Conservation (phyloP, 2,888 invertebrate species). For the Sthenelais limicola region DNA sequence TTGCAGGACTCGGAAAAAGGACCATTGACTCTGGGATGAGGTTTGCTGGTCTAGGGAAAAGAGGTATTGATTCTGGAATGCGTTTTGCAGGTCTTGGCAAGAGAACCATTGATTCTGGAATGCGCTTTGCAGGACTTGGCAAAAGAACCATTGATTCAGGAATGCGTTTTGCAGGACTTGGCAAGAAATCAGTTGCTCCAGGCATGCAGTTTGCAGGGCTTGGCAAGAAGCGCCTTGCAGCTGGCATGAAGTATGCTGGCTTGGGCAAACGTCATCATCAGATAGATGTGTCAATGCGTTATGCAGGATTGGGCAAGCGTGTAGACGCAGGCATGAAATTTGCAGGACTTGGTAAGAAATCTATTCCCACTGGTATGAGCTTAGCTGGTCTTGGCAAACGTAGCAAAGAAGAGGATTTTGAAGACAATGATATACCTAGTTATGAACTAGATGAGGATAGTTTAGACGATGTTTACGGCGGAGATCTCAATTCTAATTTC, state of each 20-base stretch:
- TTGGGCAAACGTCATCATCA: constrained; percentile 32
- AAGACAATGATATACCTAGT: constrained; percentile 1
- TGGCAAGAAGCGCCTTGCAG: constrained; percentile 20
- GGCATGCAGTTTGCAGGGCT: constrained; percentile 34
- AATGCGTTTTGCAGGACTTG: constrained; percentile 38
- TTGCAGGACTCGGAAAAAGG: constrained; percentile 37
- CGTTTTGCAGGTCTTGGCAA: constrained; percentile 21
- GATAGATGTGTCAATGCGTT: constrained; percentile 16
- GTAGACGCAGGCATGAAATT: constrained; percentile 4
- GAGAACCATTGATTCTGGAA: constrained; percentile 15
- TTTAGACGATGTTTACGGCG: background rate
- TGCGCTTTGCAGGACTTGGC: constrained; percentile 37
- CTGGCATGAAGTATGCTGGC: constrained; percentile 33
- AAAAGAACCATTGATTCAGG: constrained; percentile 16
- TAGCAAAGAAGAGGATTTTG: background rate
- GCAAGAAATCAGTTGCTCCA: constrained; percentile 12
- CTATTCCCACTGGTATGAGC: constrained; percentile 15
- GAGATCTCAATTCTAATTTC: background rate
- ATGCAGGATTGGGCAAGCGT: constrained; percentile 2
- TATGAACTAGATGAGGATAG: background rate
- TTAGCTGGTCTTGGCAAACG: constrained; percentile 37
- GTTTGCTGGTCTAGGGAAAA: constrained; percentile 37
- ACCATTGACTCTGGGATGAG: constrained; percentile 25
- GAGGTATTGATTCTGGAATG: constrained; percentile 6
- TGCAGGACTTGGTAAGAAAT: constrained; percentile 37